These are phyloP conservation scores for Phyllotreta cruciferae DNA, from an alignment of 2,888 invertebrate genomes.

Conservation along the genomic window DNA sequence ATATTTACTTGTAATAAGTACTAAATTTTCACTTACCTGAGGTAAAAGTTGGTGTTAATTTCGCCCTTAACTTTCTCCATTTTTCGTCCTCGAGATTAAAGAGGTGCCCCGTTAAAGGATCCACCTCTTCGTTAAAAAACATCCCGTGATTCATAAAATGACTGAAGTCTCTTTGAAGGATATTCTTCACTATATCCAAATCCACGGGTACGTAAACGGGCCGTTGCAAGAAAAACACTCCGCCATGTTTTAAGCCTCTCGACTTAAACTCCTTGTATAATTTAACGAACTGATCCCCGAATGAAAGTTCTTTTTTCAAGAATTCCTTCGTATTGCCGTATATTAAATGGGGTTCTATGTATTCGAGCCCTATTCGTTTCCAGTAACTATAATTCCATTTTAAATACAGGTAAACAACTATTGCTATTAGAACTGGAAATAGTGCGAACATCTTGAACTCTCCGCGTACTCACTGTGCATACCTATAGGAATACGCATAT, in stretches of 20 bases:
- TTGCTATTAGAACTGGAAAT: slow-evolving; percentile 1
- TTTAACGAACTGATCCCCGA: slow-evolving; percentile 20
- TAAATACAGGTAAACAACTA: slow-evolving; percentile 30
- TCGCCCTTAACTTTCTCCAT: slow-evolving; percentile 58
- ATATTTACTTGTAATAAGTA: not conserved
- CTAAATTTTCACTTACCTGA: slow-evolving; percentile 29
- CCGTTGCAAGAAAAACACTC: slow-evolving; percentile 43
- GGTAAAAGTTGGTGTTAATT: slow-evolving; percentile 52
- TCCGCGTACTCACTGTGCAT: too few relatives aligned
- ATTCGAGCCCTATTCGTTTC: slow-evolving; percentile 46
- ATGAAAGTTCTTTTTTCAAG: not conserved
- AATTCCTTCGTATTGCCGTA: slow-evolving; percentile 29
- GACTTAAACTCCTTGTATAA: slow-evolving; percentile 39
- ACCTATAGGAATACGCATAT: too few relatives aligned
- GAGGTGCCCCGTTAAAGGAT: slow-evolving; percentile 50
- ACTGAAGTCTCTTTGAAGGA: slow-evolving; percentile 54
- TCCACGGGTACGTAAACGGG: slow-evolving; percentile 52
- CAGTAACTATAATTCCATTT: slow-evolving; percentile 47
- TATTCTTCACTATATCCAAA: slow-evolving; percentile 50
- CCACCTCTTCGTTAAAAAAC: slow-evolving; percentile 49
- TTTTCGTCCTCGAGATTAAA: slow-evolving; percentile 50
- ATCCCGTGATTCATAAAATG: slow-evolving; percentile 52
- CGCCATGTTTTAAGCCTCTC: slow-evolving; percentile 42
- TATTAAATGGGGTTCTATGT: slow-evolving; percentile 31
- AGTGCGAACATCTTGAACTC: slow-evolving; percentile 3